phyloP scores from a whole-genome alignment of 2,797 vertebrate species.

The Bufotes viridis region DNA sequence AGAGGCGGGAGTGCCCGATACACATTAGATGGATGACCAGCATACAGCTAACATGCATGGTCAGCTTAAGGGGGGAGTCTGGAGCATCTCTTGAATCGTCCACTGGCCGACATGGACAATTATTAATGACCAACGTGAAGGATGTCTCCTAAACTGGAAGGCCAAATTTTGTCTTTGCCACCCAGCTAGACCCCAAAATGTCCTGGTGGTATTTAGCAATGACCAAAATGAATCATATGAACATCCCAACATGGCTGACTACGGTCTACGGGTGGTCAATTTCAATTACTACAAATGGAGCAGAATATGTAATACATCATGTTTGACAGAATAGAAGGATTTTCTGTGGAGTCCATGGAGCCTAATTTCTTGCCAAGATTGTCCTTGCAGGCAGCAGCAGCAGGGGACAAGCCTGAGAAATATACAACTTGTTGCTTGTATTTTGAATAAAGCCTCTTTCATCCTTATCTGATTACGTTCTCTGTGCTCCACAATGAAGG shows the following conservation, averaged over 20 bases:
- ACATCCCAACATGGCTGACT: neutral
- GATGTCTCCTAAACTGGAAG: no score
- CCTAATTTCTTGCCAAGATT: slow-evolving; percentile 15
- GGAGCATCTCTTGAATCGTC: no score
- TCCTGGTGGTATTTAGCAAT: no score
- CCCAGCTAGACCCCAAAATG: no score
- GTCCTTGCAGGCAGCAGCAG: slow-evolving; percentile 12
- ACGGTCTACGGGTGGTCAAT: neutral
- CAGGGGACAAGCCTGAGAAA: slow-evolving; percentile 43
- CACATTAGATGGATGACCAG: no score
- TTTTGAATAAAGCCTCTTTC: slow-evolving; percentile 58
- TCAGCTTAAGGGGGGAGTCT: no score
- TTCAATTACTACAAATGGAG: neutral
- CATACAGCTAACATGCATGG: no score
- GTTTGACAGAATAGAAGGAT: neutral
- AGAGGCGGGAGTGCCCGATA: no score
- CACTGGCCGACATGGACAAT: no score
- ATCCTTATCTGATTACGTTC: slow-evolving; percentile 60
- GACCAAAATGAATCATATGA: neutral
- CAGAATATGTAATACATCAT: neutral
- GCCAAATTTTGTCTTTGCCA: no score
- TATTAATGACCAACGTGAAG: no score
- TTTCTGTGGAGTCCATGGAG: neutral
- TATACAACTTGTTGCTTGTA: slow-evolving; percentile 58
- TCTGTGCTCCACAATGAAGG: slow-evolving; percentile 52